Conservation (phyloP, 2,113 vertebrate species). For the Rhizomys pruinosus region DNA sequence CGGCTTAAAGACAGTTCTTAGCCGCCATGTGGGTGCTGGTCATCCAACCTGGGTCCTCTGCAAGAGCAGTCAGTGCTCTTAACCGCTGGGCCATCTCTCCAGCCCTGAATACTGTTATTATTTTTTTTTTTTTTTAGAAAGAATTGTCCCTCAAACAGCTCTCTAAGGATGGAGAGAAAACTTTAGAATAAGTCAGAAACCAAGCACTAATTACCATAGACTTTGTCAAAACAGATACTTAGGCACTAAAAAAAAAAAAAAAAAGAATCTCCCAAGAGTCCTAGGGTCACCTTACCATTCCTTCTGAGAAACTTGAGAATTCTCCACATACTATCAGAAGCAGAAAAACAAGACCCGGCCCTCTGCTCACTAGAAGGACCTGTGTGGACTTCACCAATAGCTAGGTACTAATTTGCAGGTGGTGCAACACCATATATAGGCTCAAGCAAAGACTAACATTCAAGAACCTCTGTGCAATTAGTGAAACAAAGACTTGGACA, state of each 20-base stretch:
- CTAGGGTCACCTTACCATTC: background rate
- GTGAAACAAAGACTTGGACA: background rate
- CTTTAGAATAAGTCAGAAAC: background rate
- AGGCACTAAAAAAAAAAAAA: background rate
- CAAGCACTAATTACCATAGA: background rate
- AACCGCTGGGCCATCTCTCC: no score
- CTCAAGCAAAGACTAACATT: background rate
- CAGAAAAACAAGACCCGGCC: background rate
- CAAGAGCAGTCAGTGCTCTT: no score
- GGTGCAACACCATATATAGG: background rate
- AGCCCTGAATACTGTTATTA: no score
- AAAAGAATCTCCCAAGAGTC: background rate
- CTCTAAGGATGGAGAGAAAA: background rate
- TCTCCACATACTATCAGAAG: background rate
- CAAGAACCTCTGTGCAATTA: background rate
- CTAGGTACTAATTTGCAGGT: background rate
- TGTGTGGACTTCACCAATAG: background rate
- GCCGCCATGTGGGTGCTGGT: no score
- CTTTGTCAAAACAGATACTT: background rate
- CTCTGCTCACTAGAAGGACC: background rate
- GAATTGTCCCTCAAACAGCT: background rate
- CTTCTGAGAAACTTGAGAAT: background rate
- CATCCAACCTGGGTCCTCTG: no score
- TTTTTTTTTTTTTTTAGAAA: conserved; percentile 34
- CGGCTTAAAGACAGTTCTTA: no score